These are phyloP conservation scores for Drosophila vallismaia DNA, from an alignment of 2,888 invertebrate species.

Conservation along the genomic window DNA sequence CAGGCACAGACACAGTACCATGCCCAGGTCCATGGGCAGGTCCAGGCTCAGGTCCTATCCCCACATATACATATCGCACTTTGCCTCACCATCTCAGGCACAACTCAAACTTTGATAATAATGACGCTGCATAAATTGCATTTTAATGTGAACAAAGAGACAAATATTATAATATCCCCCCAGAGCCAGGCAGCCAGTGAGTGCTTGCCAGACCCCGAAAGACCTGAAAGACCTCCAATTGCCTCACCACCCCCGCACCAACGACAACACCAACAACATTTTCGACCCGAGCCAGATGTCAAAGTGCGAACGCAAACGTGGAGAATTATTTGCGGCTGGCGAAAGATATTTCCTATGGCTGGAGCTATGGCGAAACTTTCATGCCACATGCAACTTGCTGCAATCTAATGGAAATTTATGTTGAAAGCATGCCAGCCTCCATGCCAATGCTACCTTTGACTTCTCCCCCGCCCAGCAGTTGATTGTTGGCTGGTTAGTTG, in stretches of 20 bases:
- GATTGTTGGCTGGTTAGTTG: constrained; percentile 51
- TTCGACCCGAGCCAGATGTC: constrained; percentile 59
- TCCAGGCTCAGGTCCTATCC: constrained; percentile 17
- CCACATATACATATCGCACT: constrained; percentile 10
- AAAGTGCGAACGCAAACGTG: constrained; percentile 77
- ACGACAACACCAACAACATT: no score
- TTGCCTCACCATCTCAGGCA: constrained; percentile 16
- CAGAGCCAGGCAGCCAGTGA: constrained; percentile 34
- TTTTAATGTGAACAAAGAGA: constrained; percentile 78
- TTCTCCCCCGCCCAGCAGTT: constrained; percentile 22
- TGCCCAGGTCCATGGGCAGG: constrained; percentile 9
- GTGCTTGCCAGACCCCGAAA: constrained; percentile 15
- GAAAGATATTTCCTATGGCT: constrained; percentile 77
- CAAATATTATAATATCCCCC: constrained; percentile 72
- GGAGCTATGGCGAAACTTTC: constrained; percentile 62
- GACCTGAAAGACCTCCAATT: constrained; percentile 18
- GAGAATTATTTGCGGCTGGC: constrained; percentile 77
- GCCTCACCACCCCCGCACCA: constrained; percentile 17
- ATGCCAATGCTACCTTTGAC: constrained; percentile 27
- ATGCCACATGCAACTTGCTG: constrained; percentile 74
- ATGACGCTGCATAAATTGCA: constrained; percentile 78
- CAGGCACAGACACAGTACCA: not conserved
- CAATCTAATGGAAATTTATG: constrained; percentile 78
- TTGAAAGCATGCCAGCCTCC: constrained; percentile 70
- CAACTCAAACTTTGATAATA: constrained; percentile 57